A percentile compares a stretch with the other conserved stretches of the same genome.
These are phyloP conservation scores for Ophiothrix spiculata DNA, from an alignment of 35 echinoderm and acorn worm genomes.

Conservation along the genomic window DNA sequence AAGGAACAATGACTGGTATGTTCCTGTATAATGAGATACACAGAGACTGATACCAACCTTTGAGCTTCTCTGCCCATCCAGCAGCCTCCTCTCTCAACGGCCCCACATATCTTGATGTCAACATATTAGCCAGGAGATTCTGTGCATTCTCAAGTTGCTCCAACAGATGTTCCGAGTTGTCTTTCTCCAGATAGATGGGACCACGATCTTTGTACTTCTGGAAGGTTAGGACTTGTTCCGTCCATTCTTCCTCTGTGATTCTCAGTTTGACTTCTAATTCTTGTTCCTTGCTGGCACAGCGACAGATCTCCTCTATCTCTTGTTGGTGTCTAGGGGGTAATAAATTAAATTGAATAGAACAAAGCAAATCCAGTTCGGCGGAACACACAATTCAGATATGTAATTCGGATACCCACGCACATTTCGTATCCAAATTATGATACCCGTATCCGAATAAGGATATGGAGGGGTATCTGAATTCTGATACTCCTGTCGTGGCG, in stretches of 20 bases:
- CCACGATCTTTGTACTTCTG: slow-evolving; percentile 88
- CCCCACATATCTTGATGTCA: slow-evolving; percentile 90
- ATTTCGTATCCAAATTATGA: no score
- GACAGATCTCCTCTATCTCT: slow-evolving; percentile 98
- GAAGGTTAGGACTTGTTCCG: slow-evolving; percentile 97
- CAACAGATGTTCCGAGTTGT: slow-evolving; percentile 87
- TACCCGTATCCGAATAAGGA: no score
- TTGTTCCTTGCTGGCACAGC: slow-evolving; percentile 98
- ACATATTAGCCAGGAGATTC: slow-evolving; percentile 87
- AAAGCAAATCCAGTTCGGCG: no score
- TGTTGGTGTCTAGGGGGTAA: slow-evolving; percentile 58
- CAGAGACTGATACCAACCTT: no score
- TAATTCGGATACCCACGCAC: no score
- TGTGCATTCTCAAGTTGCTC: slow-evolving; percentile 98
- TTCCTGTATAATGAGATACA: no score
- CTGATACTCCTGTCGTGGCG: no score
- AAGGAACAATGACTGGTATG: no score
- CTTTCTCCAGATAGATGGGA: slow-evolving; percentile 98
- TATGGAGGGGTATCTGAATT: no score
- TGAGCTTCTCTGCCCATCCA: slow-evolving; percentile 98
- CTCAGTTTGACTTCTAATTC: slow-evolving; percentile 96
- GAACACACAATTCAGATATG: no score
- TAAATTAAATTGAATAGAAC: no score
- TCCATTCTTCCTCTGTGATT: slow-evolving; percentile 99
- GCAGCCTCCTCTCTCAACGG: slow-evolving; percentile 96